Base-by-base conservation (phyloP, 1,140 invertebrate genomes). In the Platyscapa corneri region DNA sequence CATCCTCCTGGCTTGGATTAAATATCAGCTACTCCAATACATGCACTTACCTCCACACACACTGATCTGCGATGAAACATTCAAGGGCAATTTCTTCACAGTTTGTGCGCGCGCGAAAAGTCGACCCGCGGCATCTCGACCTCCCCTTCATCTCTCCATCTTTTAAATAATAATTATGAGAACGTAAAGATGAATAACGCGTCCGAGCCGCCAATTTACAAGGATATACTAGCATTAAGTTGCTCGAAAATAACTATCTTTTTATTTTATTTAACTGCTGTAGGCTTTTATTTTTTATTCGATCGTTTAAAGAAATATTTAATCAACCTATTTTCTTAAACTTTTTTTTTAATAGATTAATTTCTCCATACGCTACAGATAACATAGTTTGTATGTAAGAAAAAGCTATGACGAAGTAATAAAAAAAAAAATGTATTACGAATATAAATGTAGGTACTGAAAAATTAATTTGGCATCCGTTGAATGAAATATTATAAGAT, bases 31-130 rank as follows among this genome's bases (percentile, higher is more conserved):
- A 60, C 23, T 14, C 56, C 20, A 60, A 60, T 60, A 60, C 56
- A 60, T 53, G 16, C 56, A 23, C 20, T 27, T 0, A 60, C 56
- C 10, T 14, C 2, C 18, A 16, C 53, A 10, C 12, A 46, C 12
- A 46, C 12, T 12, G 42, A 46, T 46, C 23, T 60, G 27, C 27
- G 6, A 60, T 60, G 27, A 10, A 34, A 34, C 84, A 34, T 76
- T 65, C 67, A 85, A 79, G 80, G 75, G 74, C 56, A 18, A 74
- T 77, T 84, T 88, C 83, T 56, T 70, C 82, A 56, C 64, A 42
- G 64, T 30, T 30, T 46, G 37, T 82, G 79, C 67, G 37, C 81
- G 87, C 67, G 75, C 74, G 79, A 64, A 75, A 80, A 80, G 14
- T n/a, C 39, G 72, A 27, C 39, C 72, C 72, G 42, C 5, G 39